Conservation (phyloP, 2,113 vertebrate species). For the Datnioides undecimradiatus region DNA sequence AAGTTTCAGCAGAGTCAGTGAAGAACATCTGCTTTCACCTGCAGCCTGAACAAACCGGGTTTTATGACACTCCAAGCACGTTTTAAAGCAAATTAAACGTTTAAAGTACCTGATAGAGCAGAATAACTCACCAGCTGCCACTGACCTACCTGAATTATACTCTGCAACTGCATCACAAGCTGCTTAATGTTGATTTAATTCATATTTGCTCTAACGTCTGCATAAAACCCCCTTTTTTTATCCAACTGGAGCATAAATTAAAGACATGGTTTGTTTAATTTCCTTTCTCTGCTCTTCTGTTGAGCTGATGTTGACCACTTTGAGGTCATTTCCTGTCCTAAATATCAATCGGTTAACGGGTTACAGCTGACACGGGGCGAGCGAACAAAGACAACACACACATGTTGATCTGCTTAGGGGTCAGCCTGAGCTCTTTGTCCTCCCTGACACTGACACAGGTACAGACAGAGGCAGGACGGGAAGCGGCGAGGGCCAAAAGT, state of each 20-base stretch:
- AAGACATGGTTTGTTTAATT: neutral
- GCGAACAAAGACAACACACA: constrained; percentile 35
- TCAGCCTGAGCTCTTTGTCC: constrained; percentile 62
- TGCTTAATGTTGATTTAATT: neutral
- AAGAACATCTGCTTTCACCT: neutral
- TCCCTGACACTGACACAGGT: constrained; percentile 51
- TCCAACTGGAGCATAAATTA: neutral
- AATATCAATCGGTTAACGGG: constrained; percentile 19
- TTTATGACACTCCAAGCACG: neutral
- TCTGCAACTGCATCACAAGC: neutral
- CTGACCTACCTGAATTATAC: neutral
- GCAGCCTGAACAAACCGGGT: neutral
- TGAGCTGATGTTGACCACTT: neutral
- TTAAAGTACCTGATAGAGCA: neutral
- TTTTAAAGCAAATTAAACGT: neutral
- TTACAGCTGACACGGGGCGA: constrained; percentile 28
- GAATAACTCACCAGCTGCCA: neutral
- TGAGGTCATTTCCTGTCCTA: neutral
- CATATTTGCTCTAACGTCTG: neutral
- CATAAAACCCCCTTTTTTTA: neutral
- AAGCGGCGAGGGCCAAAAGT: neutral
- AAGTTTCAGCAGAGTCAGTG: neutral
- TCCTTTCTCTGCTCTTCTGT: too few relatives aligned
- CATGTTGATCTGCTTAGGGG: constrained; percentile 56
- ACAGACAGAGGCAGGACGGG: neutral